Evolutionary conservation across 2,113 vertebrate species (phyloP).

Genomic region (Ursus arctos): DNA sequence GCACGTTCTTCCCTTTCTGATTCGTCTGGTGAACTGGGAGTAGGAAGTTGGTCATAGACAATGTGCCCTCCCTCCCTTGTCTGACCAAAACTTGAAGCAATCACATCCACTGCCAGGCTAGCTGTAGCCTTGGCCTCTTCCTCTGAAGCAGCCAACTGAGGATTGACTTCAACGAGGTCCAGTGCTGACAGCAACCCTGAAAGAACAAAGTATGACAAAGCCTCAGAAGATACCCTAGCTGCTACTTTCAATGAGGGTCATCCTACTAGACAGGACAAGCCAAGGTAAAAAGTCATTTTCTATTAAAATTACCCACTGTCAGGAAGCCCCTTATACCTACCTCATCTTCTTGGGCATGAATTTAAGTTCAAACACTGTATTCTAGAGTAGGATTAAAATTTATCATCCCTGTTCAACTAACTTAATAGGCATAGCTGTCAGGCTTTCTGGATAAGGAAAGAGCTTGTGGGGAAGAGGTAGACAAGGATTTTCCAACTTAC

Average conservation of each 20-base stretch:
- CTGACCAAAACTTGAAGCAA: conserved; percentile 96
- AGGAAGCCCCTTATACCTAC: background rate
- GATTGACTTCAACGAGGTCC: conserved; percentile 98
- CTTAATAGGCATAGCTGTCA: background rate
- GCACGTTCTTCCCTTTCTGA: conserved; percentile 87
- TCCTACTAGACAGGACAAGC: background rate
- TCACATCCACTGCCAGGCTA: conserved; percentile 94
- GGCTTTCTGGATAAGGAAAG: background rate
- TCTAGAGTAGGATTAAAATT: background rate
- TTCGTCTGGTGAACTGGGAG: conserved; percentile 92
- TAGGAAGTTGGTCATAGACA: conserved; percentile 90
- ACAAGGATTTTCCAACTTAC: background rate
- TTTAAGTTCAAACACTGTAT: conserved; percentile 27
- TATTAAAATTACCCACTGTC: background rate
- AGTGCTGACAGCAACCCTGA: conserved; percentile 96
- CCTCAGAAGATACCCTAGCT: background rate
- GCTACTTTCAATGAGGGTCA: background rate
- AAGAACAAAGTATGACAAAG: conserved; percentile 26
- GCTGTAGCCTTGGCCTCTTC: conserved; percentile 94
- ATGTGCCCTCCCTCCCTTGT: conserved; percentile 93
- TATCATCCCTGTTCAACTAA: background rate
- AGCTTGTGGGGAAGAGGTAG: background rate
- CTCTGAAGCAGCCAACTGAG: conserved; percentile 89
- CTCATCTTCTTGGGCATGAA: background rate
- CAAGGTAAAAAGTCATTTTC: background rate